Evolutionary conservation across 1,140 invertebrate species (phyloP).

Genomic region (Drosophila kikkawai): DNA sequence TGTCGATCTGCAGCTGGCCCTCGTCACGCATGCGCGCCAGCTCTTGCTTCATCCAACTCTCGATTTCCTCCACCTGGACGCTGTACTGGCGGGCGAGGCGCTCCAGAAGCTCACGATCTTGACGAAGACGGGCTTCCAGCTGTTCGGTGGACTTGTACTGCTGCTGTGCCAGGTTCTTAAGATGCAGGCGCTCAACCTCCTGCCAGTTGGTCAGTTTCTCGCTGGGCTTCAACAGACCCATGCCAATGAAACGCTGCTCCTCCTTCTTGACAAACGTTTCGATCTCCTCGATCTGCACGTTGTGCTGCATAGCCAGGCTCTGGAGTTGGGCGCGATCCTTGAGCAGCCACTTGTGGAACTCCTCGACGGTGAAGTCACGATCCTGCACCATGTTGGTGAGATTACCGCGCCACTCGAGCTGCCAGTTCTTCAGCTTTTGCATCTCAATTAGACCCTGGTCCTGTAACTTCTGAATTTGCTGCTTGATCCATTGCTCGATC

Average conservation of each 20-base stretch:
- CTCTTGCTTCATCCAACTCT: slow-evolving; percentile 81
- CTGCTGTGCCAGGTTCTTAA: slow-evolving; percentile 74
- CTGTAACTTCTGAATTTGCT: slow-evolving; percentile 73
- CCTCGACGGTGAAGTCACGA: slow-evolving; percentile 79
- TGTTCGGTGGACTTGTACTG: slow-evolving; percentile 81
- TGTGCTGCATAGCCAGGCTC: slow-evolving; percentile 79
- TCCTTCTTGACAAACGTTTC: slow-evolving; percentile 82
- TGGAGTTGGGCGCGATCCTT: slow-evolving; percentile 74
- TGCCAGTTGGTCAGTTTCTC: slow-evolving; percentile 83
- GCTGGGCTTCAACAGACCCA: slow-evolving; percentile 80
- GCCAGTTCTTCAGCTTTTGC: slow-evolving; percentile 79
- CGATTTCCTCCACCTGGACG: slow-evolving; percentile 81
- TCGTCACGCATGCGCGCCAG: slow-evolving; percentile 78
- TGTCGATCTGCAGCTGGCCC: slow-evolving; percentile 81
- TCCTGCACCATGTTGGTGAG: slow-evolving; percentile 81
- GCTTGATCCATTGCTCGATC: slow-evolving; percentile 80
- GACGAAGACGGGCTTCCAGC: slow-evolving; percentile 71
- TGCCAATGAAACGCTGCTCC: slow-evolving; percentile 76
- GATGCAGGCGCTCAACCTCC: slow-evolving; percentile 74
- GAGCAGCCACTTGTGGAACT: slow-evolving; percentile 82
- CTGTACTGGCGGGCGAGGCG: slow-evolving; percentile 73
- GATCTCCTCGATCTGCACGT: slow-evolving; percentile 81
- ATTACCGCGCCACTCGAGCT: slow-evolving; percentile 79
- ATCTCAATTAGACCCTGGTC: slow-evolving; percentile 73
- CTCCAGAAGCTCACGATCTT: slow-evolving; percentile 75